Evolutionary conservation across 2,113 vertebrate species (phyloP).

Genomic region (Aleadryas rufinucha): DNA sequence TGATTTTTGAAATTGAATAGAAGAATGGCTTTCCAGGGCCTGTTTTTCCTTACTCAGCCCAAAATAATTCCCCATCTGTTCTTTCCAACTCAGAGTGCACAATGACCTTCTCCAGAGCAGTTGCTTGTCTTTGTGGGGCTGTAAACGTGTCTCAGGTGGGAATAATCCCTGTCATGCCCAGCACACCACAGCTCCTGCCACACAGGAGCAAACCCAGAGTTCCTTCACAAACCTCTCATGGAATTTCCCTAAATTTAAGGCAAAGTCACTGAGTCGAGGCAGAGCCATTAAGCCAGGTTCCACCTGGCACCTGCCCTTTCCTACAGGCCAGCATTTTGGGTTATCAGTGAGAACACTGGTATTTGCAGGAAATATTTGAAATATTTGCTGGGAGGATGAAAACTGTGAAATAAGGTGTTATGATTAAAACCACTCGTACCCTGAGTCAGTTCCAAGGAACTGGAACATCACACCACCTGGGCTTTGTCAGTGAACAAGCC

Average conservation of each 20-base stretch:
- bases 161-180: background rate
- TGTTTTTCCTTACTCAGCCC: background rate
- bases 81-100: background rate
- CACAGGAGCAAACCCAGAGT: accelerated
- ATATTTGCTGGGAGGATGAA: background rate
- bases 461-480: background rate
- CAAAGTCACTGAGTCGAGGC: background rate
- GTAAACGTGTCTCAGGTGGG: background rate
- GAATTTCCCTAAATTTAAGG: background rate
- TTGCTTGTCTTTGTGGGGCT: background rate
- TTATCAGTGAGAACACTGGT: background rate
- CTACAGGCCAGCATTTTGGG: background rate
- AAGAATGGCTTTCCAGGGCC: background rate
- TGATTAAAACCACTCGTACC: background rate
- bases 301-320: background rate
- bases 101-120: background rate
- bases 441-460: background rate
- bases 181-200: background rate
- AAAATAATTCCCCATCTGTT: constrained; percentile 20
- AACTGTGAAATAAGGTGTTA: background rate
- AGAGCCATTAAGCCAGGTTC: background rate
- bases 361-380: background rate
- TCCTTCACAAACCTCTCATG: background rate
- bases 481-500: background rate
- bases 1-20: background rate